phyloP scores from a whole-genome alignment of 2,888 invertebrate species.

The Dichetophora obliterata region DNA sequence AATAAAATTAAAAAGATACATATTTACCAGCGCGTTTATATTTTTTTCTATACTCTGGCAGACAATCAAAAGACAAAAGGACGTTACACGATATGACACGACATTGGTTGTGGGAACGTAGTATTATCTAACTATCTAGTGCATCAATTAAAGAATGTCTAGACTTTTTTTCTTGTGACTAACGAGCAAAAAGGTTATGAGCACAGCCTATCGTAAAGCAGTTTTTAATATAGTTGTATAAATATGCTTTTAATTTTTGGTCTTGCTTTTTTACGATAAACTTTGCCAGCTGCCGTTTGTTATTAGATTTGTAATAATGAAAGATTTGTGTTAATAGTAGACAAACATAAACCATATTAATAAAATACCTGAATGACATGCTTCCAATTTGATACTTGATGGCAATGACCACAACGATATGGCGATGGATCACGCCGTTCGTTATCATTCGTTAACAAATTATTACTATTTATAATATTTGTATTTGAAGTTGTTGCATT shows the following conservation, averaged over 20 bases:
- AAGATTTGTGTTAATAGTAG: slow-evolving; percentile 26
- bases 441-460: slow-evolving; percentile 64
- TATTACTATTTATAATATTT: slow-evolving; percentile 51
- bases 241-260: too few species aligned
- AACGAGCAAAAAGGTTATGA: too few species aligned
- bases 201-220: too few species aligned
- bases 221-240: too few species aligned
- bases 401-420: slow-evolving; percentile 84
- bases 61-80: slow-evolving; percentile 39
- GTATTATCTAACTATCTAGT: too few species aligned
- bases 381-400: slow-evolving; percentile 87
- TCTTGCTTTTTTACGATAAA: too few species aligned
- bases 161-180: too few species aligned
- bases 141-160: too few species aligned
- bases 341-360: slow-evolving; percentile 45
- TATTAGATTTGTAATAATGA: not conserved
- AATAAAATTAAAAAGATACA: slow-evolving; percentile 31
- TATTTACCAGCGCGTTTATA: slow-evolving; percentile 47
- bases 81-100: slow-evolving; percentile 30
- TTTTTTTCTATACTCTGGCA: slow-evolving; percentile 16
- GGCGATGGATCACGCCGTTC: slow-evolving; percentile 73
- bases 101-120: not conserved
- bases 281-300: too few species aligned
- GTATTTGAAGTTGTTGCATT: slow-evolving; percentile 34
- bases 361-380: slow-evolving; percentile 84